Evolutionary conservation across 2,888 invertebrate species (phyloP).

Genomic region (Heliconius cydno): DNA sequence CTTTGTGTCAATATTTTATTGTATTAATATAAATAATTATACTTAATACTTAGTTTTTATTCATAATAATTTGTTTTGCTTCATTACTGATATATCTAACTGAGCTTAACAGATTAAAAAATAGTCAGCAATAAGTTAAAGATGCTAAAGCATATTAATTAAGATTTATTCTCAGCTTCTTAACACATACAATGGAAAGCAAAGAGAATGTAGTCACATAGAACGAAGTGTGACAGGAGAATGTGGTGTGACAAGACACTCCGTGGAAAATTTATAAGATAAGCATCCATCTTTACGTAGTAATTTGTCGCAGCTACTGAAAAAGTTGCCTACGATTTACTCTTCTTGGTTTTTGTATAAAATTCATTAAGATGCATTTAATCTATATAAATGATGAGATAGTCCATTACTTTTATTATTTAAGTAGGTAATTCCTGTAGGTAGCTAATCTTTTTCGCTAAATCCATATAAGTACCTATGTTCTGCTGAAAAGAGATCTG

Average conservation of each 20-base stretch:
- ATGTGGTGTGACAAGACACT: background rate
- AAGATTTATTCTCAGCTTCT: background rate
- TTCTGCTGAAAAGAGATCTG: background rate
- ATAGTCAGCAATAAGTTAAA: background rate
- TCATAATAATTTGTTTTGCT: too few relatives aligned
- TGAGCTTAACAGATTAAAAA: background rate
- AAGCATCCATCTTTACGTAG: background rate
- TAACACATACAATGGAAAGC: background rate
- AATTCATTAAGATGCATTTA: background rate
- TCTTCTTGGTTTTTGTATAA: too few relatives aligned
- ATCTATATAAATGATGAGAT: background rate
- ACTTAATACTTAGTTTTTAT: background rate
- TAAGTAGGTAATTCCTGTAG: too few relatives aligned
- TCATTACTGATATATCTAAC: too few relatives aligned
- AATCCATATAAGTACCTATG: background rate
- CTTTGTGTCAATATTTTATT: background rate
- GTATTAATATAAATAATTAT: background rate
- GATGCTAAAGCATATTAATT: background rate
- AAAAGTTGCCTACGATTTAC: too few relatives aligned
- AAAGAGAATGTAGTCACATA: background rate
- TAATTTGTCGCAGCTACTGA: too few relatives aligned
- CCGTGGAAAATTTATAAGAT: background rate
- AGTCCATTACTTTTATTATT: background rate
- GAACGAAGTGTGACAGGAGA: too few relatives aligned
- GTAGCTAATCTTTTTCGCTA: background rate